phyloP scores from a whole-genome alignment of 2,797 vertebrate genomes.

The Carduelis carduelis region DNA sequence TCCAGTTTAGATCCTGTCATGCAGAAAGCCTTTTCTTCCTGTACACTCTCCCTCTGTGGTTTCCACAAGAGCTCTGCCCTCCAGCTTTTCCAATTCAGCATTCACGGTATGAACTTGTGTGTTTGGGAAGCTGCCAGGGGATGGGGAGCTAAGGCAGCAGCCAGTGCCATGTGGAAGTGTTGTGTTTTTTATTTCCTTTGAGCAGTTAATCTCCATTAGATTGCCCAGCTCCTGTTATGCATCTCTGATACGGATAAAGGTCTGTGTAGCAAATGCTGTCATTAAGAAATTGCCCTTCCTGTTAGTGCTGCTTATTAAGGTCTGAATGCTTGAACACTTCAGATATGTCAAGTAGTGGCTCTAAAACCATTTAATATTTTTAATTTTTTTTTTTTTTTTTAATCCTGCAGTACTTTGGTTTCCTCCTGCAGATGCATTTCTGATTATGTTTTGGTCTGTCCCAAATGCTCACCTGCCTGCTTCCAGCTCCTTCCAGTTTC shows the following conservation, averaged over 20 bases:
- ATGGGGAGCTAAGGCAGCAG: conserved; percentile 40
- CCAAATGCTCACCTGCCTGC: neutral
- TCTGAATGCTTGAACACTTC: neutral
- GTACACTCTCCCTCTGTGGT: conserved; percentile 41
- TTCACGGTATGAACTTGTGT: conserved; percentile 28
- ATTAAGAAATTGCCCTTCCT: conserved; percentile 53
- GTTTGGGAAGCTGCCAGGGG: conserved; percentile 51
- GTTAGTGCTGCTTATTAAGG: neutral
- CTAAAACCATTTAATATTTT: neutral
- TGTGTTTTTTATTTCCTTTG: conserved; percentile 43
- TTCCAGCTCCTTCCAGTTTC: neutral
- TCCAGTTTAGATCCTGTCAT: conserved; percentile 43
- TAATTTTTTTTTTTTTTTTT: fast-evolving
- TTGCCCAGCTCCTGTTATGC: conserved; percentile 45
- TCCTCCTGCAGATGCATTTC: neutral
- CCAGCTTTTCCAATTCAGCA: conserved; percentile 63
- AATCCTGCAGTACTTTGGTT: neutral
- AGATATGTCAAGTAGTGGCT: neutral
- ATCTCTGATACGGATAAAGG: conserved; percentile 30
- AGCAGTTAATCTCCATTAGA: conserved; percentile 64
- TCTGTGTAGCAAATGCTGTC: conserved; percentile 5
- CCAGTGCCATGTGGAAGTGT: neutral
- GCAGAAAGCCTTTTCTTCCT: conserved; percentile 47
- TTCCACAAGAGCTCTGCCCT: conserved; percentile 31
- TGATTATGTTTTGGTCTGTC: neutral